Conservation (phyloP, 2,888 invertebrate genomes). For the Drosophila infuscata region DNA sequence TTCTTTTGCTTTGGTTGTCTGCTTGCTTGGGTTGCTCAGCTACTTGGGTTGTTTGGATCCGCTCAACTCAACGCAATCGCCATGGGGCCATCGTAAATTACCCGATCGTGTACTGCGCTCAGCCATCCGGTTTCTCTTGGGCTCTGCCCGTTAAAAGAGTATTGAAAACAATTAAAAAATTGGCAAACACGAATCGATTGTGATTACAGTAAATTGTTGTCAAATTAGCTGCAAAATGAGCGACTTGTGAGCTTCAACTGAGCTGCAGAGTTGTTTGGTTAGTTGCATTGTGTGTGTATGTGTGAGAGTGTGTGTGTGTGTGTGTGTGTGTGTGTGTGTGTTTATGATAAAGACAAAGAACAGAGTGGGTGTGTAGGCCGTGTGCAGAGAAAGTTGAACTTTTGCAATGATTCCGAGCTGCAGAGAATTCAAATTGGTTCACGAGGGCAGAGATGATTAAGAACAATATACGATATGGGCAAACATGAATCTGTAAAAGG, state of each 20-base stretch:
- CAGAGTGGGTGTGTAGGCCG: conserved; percentile 35
- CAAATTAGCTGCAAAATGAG: conserved; percentile 82
- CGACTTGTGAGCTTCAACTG: conserved; percentile 45
- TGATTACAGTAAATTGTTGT: conserved; percentile 83
- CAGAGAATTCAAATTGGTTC: conserved; percentile 25
- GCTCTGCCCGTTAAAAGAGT: conserved; percentile 61
- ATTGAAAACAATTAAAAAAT: conserved; percentile 84
- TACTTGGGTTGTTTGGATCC: conserved; percentile 38
- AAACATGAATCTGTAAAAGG: neutral
- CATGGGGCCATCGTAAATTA: conserved; percentile 82
- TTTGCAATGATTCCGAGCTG: conserved; percentile 21
- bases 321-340: conserved; percentile 21
- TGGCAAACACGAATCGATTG: conserved; percentile 84
- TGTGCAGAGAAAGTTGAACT: conserved; percentile 66
- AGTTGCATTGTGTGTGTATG: neutral
- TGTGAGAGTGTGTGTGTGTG: conserved; percentile 5
- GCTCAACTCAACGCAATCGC: conserved; percentile 67
- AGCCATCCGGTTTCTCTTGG: conserved; percentile 28
- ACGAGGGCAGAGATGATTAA: conserved; percentile 33
- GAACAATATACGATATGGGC: neutral
- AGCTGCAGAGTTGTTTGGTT: conserved; percentile 5
- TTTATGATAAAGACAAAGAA: conserved; percentile 37
- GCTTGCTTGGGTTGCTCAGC: conserved; percentile 16
- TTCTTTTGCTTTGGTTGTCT: conserved; percentile 43
- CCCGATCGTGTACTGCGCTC: conserved; percentile 76